Evolutionary conservation across 1,140 invertebrate species (phyloP).

Genomic region (Probaryconus sp.): DNA sequence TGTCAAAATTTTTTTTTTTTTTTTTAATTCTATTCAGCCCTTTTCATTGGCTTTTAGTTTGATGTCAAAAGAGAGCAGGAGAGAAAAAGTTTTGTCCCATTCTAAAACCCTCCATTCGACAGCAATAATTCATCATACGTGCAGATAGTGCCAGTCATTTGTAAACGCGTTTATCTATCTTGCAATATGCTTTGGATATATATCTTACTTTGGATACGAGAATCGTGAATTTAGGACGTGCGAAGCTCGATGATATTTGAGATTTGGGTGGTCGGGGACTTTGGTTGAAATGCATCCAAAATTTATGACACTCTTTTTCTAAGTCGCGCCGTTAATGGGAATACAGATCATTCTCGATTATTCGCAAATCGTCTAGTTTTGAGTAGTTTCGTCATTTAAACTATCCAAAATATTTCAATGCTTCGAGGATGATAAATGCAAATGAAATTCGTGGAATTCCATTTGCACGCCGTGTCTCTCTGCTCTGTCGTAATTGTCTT

Average conservation of each 20-base stretch:
- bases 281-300: slow-evolving; percentile 16
- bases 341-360: too few species aligned
- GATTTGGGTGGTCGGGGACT: slow-evolving; percentile 21
- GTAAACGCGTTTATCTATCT: not conserved
- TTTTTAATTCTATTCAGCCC: not conserved
- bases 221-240: slow-evolving; percentile 19
- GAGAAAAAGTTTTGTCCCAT: slow-evolving; percentile 3
- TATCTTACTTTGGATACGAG: slow-evolving; percentile 1
- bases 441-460: slow-evolving; percentile 6
- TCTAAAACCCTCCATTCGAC: not conserved
- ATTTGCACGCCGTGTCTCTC: not conserved
- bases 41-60: not conserved
- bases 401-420: not conserved
- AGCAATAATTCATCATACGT: slow-evolving; percentile 19
- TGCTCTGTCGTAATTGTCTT: too few species aligned
- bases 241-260: slow-evolving; percentile 22
- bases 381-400: slow-evolving; percentile 15
- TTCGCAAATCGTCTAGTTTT: too few species aligned
- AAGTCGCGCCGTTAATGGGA: slow-evolving; percentile 8
- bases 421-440: slow-evolving; percentile 1
- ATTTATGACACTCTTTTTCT: slow-evolving; percentile 38
- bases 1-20: slow-evolving; percentile 1
- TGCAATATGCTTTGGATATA: too few species aligned
- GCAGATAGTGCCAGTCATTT: slow-evolving; percentile 4
- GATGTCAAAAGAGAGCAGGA: slow-evolving; percentile 7